Evolutionary conservation across 2,797 vertebrate species (phyloP), one percentile per base, ranked within the genome.

Genomic region (Ara ararauna): DNA sequence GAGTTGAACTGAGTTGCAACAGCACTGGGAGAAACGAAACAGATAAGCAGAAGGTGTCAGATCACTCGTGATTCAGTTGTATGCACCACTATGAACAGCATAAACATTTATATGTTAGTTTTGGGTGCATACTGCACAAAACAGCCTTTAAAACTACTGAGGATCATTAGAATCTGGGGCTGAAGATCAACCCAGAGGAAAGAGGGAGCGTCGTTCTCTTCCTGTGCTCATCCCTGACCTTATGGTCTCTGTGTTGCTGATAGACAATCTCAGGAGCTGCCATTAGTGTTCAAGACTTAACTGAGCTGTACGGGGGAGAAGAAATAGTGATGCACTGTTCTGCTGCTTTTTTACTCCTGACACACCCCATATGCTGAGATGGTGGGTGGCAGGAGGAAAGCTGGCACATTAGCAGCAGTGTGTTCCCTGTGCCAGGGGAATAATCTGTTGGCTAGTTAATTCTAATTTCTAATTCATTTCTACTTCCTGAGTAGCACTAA

Each of bases 331-430:
- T 13, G 76, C 4, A 40, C 85, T 94, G 34, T 86, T 90, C 87
- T 95, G 83, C 83, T 91, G 80, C 86, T 78, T 89, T 87, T 75
- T 91, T 87, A 17, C 67, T 93, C 86, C 65, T 95, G 96, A 95
- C 93, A 79, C 67, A 82, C 90, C 91, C 95, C 95, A 87, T 96
- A 95, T 95, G 95, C 88, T 91, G 86, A 77, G 90, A 82, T 95
- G 72, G 93, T 95, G 94, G 92, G 94, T 90, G 90, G 90, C 89
- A 94, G 85, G 20, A 58, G 90, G 75, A 95, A 86, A 89, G 64
- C 91, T 96, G 92, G 95, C 89, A 91, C 48, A 3, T 19, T 85
- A 73, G 67, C 80, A 88, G 80, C 64, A 16, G 44, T 29, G 62
- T 3, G 6, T 71, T 96, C 85, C 48, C 77, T 20, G 47, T 95